Conservation (phyloP, 2,113 vertebrate species). For the Poeciliopsis occidentalis region DNA sequence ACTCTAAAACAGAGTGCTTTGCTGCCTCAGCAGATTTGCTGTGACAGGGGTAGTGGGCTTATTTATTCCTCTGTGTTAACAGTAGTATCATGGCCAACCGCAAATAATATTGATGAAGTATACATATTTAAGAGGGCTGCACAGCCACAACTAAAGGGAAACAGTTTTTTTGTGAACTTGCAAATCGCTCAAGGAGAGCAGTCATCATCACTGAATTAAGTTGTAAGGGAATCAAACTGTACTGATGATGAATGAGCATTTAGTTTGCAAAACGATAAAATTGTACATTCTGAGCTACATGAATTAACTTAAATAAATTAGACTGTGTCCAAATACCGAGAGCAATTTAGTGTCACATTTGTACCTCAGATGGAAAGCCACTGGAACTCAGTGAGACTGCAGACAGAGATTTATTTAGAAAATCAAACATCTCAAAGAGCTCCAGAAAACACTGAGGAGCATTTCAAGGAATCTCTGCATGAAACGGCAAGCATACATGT, state of each 20-base stretch:
- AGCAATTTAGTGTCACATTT: slow-evolving; percentile 7
- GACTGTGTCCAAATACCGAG: not conserved
- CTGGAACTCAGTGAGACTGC: not conserved
- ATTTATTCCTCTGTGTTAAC: slow-evolving; percentile 65
- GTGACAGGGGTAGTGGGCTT: slow-evolving; percentile 32
- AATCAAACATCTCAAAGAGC: slow-evolving; percentile 36
- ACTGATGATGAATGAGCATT: not conserved
- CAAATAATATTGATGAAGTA: slow-evolving; percentile 68
- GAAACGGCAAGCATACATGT: not conserved
- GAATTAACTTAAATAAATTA: not conserved
- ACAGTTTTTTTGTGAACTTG: slow-evolving; percentile 1
- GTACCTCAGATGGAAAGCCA: not conserved
- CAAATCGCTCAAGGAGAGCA: not conserved
- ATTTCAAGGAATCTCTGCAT: slow-evolving; percentile 33
- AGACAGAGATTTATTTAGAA: slow-evolving; percentile 41
- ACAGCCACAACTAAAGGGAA: not conserved
- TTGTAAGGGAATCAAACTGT: not conserved
- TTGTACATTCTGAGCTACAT: not conserved
- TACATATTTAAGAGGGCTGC: slow-evolving; percentile 45
- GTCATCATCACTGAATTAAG: not conserved
- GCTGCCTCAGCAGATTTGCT: slow-evolving; percentile 69
- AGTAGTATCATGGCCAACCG: slow-evolving; percentile 50
- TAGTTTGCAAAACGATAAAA: not conserved
- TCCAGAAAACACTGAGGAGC: slow-evolving; percentile 28
- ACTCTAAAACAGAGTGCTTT: slow-evolving; percentile 67